A percentile compares a stretch with the other conserved stretches of the same genome.
phyloP scores from a whole-genome alignment of 2,797 vertebrate species.

The Danionella dracula region DNA sequence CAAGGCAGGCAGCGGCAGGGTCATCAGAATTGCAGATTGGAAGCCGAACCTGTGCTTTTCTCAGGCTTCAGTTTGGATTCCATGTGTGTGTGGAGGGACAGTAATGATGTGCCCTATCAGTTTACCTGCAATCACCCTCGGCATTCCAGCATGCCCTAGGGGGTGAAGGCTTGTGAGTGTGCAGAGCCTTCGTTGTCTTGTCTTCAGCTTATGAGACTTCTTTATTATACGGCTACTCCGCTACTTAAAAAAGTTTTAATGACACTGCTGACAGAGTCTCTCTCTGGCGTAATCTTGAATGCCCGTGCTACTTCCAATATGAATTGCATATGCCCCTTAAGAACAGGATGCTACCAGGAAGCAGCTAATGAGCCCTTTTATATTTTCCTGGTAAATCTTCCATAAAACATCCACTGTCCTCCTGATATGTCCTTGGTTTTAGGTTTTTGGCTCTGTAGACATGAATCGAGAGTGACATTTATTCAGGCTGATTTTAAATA shows the following conservation, averaged over 20 bases:
- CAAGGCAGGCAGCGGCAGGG: constrained; percentile 47
- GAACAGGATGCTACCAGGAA: constrained; percentile 55
- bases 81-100: constrained; percentile 46
- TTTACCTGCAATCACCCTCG: constrained; percentile 57
- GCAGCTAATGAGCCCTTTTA: constrained; percentile 76
- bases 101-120: constrained; percentile 72
- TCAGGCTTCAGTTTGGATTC: constrained; percentile 40
- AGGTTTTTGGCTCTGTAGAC: constrained; percentile 61
- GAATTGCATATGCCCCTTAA: constrained; percentile 72
- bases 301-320: constrained; percentile 62
- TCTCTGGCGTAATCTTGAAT: constrained; percentile 67
- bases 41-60: constrained; percentile 14
- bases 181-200: constrained; percentile 43
- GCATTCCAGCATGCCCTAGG: constrained; percentile 51
- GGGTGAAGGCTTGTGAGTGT: constrained; percentile 50
- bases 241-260: constrained; percentile 67
- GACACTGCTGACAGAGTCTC: constrained; percentile 33
- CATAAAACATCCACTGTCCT: constrained; percentile 62
- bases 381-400: constrained; percentile 68
- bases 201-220: constrained; percentile 41
- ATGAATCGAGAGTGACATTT: constrained; percentile 57
- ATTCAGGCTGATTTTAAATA: constrained; percentile 71
- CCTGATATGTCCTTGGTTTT: constrained; percentile 58
- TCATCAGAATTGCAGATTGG: constrained; percentile 73
- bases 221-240: constrained; percentile 60